A percentile compares a stretch with the other conserved stretches of the same genome.
phyloP scores from a whole-genome alignment of 2,888 invertebrate species.

The Drosophila mimetica region DNA sequence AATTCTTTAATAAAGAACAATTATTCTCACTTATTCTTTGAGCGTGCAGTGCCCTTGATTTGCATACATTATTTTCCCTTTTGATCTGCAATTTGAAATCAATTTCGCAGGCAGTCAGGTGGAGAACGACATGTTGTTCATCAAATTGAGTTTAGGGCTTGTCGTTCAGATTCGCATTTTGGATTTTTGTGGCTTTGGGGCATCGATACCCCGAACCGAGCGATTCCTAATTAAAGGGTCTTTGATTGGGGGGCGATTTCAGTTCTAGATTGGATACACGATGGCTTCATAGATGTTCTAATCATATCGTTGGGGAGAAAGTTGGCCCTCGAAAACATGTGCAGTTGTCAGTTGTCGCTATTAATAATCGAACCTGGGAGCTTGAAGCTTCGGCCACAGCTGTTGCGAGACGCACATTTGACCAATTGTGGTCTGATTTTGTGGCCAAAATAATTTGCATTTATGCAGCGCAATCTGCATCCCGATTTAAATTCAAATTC shows the following conservation, averaged over 20 bases:
- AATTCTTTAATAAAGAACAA: too few relatives aligned
- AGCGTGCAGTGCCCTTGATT: too few relatives aligned
- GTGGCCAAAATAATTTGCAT: constrained; percentile 38
- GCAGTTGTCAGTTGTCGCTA: constrained; percentile 32
- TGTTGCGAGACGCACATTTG: constrained; percentile 4
- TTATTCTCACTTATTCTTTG: too few relatives aligned
- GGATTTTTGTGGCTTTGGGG: constrained; percentile 20
- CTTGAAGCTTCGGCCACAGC: constrained; percentile 6
- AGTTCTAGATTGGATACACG: too few relatives aligned
- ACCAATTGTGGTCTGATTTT: constrained; percentile 39
- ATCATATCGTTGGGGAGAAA: constrained; percentile 14
- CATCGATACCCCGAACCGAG: not conserved
- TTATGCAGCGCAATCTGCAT: constrained; percentile 15
- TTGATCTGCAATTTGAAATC: constrained; percentile 24
- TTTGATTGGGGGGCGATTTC: not conserved
- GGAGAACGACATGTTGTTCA: constrained; percentile 14
- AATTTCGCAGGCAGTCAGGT: constrained; percentile 25
- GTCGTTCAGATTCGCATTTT: constrained; percentile 13
- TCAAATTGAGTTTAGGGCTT: constrained; percentile 29
- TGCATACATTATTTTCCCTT: not conserved
- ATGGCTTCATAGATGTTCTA: not conserved
- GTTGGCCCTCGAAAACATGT: constrained; percentile 27
- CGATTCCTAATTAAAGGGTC: constrained; percentile 19
- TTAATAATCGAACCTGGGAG: constrained; percentile 40
- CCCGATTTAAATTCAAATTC: not conserved